phyloP scores from a whole-genome alignment of 2,888 invertebrate species.

The Uropetala carovei region DNA sequence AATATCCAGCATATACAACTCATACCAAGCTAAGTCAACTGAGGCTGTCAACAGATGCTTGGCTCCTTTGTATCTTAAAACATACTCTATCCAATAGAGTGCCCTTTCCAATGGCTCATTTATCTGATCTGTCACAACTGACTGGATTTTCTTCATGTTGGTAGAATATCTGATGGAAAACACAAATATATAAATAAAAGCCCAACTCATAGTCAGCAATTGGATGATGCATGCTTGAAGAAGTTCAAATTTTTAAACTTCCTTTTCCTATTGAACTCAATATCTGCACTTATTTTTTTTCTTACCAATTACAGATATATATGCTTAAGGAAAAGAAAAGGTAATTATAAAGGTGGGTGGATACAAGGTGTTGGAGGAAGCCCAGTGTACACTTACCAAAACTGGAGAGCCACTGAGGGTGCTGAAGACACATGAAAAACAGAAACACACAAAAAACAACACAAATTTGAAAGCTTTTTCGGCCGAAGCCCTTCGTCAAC shows the following conservation, averaged over 20 bases:
- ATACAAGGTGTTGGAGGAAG: too few relatives aligned
- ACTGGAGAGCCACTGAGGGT: too few relatives aligned
- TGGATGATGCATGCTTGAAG: background rate
- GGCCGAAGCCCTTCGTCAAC: too few relatives aligned
- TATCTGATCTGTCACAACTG: constrained; percentile 38
- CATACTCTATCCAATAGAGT: constrained; percentile 67
- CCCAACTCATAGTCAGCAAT: background rate
- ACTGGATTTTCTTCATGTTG: constrained; percentile 17
- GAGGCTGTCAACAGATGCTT: constrained; percentile 34
- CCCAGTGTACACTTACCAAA: too few relatives aligned
- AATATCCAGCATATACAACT: constrained; percentile 38
- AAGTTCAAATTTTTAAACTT: background rate
- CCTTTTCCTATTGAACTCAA: too few relatives aligned
- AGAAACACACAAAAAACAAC: too few relatives aligned
- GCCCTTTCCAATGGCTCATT: constrained; percentile 66
- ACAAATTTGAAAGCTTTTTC: too few relatives aligned
- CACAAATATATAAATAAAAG: background rate
- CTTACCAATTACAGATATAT: too few relatives aligned
- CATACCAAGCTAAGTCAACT: background rate
- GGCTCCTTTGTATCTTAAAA: constrained; percentile 68
- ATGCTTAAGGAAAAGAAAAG: too few relatives aligned
- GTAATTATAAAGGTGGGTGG: too few relatives aligned
- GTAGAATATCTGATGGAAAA: background rate
- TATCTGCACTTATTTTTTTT: too few relatives aligned
- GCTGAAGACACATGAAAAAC: too few relatives aligned